Percentiles rank a stretch among this genome's conserved stretches.
Conservation (phyloP, 92 coral and sea anemone genomes). For the Heteractis magnifica region DNA sequence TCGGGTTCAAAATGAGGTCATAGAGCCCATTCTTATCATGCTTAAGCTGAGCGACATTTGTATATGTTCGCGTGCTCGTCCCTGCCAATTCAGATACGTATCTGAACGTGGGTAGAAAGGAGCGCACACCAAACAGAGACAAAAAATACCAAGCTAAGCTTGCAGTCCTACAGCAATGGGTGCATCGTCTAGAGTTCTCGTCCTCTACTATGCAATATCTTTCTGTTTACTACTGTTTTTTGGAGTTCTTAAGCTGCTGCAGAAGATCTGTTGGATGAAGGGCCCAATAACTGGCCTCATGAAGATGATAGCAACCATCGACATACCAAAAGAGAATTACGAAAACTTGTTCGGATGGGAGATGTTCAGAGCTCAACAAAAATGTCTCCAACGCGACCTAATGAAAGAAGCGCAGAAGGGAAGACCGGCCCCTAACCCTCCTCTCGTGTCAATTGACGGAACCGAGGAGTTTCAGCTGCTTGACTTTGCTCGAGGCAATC, state of each 20-base stretch:
- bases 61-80: conserved; percentile 15
- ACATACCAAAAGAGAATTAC: conserved; percentile 63
- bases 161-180: conserved; percentile 26
- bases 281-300: conserved; percentile 24
- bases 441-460: conserved; percentile 72
- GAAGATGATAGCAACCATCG: conserved; percentile 32
- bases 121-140: neutral
- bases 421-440: conserved; percentile 66
- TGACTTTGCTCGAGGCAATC: conserved; percentile 66
- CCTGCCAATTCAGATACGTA: conserved; percentile 11
- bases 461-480: conserved; percentile 51
- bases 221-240: conserved; percentile 9
- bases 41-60: conserved; percentile 18
- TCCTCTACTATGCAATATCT: conserved; percentile 25
- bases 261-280: conserved; percentile 28
- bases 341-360: conserved; percentile 71
- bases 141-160: neutral
- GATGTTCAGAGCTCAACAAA: conserved; percentile 61
- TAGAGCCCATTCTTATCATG: conserved; percentile 24
- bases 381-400: conserved; percentile 50
- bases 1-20: conserved; percentile 38
- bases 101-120: conserved; percentile 18
- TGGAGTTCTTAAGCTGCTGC: conserved; percentile 31
- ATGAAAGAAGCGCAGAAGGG: conserved; percentile 61
- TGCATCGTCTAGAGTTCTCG: conserved; percentile 5